A percentile compares a stretch with the other conserved stretches of the same genome.
Evolutionary conservation across 2,888 invertebrate species (phyloP).

Genomic region (Graphium colonna): DNA sequence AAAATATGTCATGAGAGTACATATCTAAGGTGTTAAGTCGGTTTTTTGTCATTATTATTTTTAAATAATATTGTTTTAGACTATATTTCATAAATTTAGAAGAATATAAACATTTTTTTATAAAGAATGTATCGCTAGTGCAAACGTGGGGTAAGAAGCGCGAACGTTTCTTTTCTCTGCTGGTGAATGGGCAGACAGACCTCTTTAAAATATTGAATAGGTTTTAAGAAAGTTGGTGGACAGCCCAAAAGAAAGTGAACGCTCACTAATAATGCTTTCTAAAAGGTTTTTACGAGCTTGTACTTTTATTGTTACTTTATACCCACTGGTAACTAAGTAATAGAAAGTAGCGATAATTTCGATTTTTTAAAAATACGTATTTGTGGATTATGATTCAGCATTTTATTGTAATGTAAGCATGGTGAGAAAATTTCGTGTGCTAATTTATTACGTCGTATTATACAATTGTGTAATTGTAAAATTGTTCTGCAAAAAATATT

Average conservation of each 20-base stretch:
- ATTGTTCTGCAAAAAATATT: background rate
- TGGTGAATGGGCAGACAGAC: background rate
- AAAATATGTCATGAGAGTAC: too few species aligned
- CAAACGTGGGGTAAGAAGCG: too few species aligned
- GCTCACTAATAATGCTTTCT: background rate
- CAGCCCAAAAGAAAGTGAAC: conserved; percentile 13
- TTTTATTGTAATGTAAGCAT: background rate
- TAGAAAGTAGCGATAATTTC: too few species aligned
- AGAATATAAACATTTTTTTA: too few species aligned
- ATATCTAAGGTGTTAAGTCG: too few species aligned
- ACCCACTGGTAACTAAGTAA: background rate
- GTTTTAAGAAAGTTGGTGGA: conserved; percentile 8
- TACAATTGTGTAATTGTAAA: too few species aligned
- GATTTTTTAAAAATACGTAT: too few species aligned
- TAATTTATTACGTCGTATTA: background rate
- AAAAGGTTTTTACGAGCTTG: background rate
- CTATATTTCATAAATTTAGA: too few species aligned
- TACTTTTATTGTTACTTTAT: background rate
- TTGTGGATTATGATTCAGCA: background rate
- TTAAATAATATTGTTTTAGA: too few species aligned
- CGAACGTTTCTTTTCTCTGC: background rate
- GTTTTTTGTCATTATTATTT: too few species aligned
- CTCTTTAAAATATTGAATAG: conserved; percentile 7
- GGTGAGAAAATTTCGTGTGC: conserved; percentile 7
- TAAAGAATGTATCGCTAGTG: too few species aligned